A percentile compares a stretch with the other conserved stretches of the same genome.
phyloP scores from a whole-genome alignment of 1,140 invertebrate genomes.

The Hylaeus anthracinus region DNA sequence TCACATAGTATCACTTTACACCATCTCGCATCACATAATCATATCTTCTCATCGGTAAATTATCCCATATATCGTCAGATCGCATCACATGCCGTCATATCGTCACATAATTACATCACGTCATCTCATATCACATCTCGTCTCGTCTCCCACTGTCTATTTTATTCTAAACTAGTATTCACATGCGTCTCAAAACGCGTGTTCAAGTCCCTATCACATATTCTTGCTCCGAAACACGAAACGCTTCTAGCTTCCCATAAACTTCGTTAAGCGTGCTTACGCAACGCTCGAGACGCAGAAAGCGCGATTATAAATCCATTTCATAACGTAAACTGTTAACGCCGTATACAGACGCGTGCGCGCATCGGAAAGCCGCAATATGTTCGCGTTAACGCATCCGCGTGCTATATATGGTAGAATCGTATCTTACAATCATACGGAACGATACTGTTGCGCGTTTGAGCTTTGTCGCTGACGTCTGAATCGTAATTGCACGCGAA shows the following conservation, averaged over 20 bases:
- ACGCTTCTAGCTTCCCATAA: not conserved
- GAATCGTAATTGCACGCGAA: conserved; percentile 62
- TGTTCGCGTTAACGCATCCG: conserved; percentile 40
- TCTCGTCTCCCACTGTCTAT: no score
- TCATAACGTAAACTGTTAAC: conserved; percentile 40
- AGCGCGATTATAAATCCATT: conserved; percentile 56
- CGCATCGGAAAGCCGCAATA: conserved; percentile 31
- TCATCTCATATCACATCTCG: no score
- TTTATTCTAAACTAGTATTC: no score
- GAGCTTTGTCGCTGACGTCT: conserved; percentile 59
- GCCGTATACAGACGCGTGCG: conserved; percentile 24
- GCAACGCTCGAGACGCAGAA: conserved; percentile 29
- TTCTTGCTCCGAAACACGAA: not conserved
- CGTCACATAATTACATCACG: no score
- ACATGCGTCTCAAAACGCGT: no score
- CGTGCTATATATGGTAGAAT: conserved; percentile 50
- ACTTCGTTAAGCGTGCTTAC: conserved; percentile 6
- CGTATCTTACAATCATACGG: conserved; percentile 53
- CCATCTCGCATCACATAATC: no score
- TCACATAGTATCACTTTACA: no score
- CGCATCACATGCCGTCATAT: no score
- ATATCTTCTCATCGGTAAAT: no score
- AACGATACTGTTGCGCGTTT: conserved; percentile 22
- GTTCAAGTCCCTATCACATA: no score
- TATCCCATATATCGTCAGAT: no score